Percentiles rank a stretch among this genome's conserved stretches.
Evolutionary conservation across 1,140 invertebrate species (phyloP).

Genomic region (Pectinophora gossypiella): DNA sequence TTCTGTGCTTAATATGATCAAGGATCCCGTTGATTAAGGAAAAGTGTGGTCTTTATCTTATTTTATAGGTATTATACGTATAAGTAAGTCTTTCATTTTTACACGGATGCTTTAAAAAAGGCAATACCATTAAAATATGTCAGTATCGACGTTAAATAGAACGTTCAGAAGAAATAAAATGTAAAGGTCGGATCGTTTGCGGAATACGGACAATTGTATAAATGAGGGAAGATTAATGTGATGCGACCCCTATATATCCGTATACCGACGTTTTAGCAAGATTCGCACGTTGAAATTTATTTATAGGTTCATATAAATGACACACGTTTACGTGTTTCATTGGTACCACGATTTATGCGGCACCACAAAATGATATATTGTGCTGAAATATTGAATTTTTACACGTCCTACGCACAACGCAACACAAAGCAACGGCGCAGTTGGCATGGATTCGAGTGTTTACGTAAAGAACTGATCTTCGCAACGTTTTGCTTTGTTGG

Average conservation of each 20-base stretch:
- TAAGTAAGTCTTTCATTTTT: too few species aligned
- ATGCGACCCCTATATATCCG: slow-evolving; percentile 44
- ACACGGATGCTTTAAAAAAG: too few species aligned
- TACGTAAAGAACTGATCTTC: background rate
- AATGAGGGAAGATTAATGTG: slow-evolving; percentile 46
- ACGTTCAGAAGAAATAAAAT: slow-evolving; percentile 1
- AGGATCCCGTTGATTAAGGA: too few species aligned
- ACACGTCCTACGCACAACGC: slow-evolving; percentile 3
- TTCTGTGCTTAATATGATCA: too few species aligned
- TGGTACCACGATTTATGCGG: slow-evolving; percentile 26
- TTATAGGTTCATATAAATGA: slow-evolving; percentile 43
- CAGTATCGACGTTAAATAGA: background rate
- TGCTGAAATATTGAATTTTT: slow-evolving; percentile 16
- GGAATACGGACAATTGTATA: slow-evolving; percentile 25
- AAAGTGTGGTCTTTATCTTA: too few species aligned
- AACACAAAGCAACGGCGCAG: background rate
- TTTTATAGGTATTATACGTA: too few species aligned
- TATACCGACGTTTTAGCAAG: slow-evolving; percentile 47
- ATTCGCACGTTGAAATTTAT: slow-evolving; percentile 48
- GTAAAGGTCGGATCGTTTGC: slow-evolving; percentile 13
- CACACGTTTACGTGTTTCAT: slow-evolving; percentile 35
- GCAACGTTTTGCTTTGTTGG: background rate
- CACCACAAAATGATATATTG: slow-evolving; percentile 17
- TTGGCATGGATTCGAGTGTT: background rate
- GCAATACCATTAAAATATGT: too few species aligned